Evolutionary conservation across 1,140 invertebrate genomes (phyloP).

Genomic region (Drosophila melanica): DNA sequence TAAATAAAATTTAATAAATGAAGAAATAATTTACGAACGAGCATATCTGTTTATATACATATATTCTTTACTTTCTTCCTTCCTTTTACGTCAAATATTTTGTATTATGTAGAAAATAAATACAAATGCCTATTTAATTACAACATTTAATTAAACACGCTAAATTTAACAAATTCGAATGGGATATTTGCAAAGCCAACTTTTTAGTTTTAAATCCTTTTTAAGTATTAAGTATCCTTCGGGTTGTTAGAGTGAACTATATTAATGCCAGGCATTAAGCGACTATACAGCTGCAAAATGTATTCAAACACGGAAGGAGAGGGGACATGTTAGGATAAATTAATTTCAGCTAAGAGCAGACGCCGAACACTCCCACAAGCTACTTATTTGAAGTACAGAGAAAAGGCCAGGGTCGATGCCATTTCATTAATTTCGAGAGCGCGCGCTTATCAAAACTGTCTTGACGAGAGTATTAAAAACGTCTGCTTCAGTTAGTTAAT

Average conservation of each 20-base stretch:
- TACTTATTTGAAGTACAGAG: background rate
- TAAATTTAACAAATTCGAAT: no score
- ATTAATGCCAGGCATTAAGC: background rate
- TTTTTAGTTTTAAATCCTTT: conserved; percentile 2
- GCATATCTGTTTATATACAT: no score
- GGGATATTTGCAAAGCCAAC: background rate
- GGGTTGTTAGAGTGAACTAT: background rate
- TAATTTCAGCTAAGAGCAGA: conserved; percentile 43
- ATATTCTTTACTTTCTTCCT: no score
- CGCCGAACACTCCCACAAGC: background rate
- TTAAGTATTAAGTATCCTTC: background rate
- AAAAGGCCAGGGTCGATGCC: conserved; percentile 37
- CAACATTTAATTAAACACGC: no score
- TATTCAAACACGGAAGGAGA: conserved; percentile 5
- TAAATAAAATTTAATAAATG: no score
- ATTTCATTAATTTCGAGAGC: conserved; percentile 72
- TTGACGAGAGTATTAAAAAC: conserved; percentile 49
- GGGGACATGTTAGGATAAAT: conserved; percentile 55
- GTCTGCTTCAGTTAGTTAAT: conserved; percentile 64
- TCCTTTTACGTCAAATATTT: no score
- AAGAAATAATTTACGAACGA: no score
- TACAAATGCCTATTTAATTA: no score
- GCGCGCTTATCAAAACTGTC: conserved; percentile 56
- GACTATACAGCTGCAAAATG: conserved; percentile 13
- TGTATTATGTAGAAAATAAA: no score